These are phyloP conservation scores for Diadophis punctatus DNA, from an alignment of 2,113 vertebrate genomes.

Conservation along the genomic window DNA sequence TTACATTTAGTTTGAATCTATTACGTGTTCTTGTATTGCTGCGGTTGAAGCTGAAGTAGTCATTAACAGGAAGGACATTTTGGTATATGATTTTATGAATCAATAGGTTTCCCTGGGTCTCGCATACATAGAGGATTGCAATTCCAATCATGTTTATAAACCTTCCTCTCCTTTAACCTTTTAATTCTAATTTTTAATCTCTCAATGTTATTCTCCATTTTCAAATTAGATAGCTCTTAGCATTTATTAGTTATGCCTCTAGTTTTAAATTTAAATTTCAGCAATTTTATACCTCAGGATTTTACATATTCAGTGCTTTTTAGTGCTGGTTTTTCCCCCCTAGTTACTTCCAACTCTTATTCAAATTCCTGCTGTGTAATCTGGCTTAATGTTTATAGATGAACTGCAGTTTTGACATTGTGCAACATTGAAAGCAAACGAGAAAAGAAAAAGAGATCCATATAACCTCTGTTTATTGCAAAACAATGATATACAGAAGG, in stretches of 20 bases:
- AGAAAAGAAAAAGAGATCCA: neutral
- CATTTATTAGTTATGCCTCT: neutral
- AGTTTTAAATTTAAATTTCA: neutral
- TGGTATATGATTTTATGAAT: too few relatives aligned
- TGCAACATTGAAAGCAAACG: neutral
- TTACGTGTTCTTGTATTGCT: too few relatives aligned
- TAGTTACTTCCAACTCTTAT: neutral
- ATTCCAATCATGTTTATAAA: neutral
- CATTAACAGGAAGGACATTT: too few relatives aligned
- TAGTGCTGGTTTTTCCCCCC: neutral
- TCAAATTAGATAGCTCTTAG: neutral
- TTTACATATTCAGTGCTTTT: neutral
- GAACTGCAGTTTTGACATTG: neutral
- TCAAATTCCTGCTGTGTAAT: neutral
- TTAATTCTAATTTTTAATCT: neutral
- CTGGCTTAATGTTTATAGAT: neutral
- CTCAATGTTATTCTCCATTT: neutral
- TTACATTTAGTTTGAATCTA: too few relatives aligned
- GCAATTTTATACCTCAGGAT: neutral
- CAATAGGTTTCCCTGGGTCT: neutral
- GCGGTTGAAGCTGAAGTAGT: too few relatives aligned
- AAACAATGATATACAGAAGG: neutral
- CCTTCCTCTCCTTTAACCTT: neutral
- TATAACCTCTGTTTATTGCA: constrained; percentile 1
- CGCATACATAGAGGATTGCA: neutral